Conservation (phyloP, 1,140 invertebrate genomes). For the Anastrepha obliqua region DNA sequence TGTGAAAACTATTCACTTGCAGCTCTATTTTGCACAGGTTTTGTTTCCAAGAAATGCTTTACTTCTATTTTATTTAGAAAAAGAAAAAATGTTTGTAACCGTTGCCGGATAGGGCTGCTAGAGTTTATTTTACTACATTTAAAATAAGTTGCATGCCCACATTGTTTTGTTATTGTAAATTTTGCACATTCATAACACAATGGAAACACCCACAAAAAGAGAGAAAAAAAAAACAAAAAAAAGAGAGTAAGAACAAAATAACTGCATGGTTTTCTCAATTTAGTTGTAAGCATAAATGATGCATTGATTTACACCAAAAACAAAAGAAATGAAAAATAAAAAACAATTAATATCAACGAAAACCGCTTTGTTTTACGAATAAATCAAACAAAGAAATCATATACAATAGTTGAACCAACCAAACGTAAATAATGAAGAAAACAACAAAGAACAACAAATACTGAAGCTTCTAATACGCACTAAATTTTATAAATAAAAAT, state of each 20-base stretch:
- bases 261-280: slow-evolving; percentile 2
- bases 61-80: no score
- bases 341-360: not conserved
- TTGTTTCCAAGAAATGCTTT: no score
- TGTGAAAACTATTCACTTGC: not conserved
- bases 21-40: no score
- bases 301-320: slow-evolving; percentile 1
- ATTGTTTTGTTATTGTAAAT: not conserved
- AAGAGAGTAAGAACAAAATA: not conserved
- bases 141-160: slow-evolving; percentile 12
- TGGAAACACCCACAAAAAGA: not conserved
- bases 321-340: not conserved
- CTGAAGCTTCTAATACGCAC: not conserved
- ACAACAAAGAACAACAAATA: not conserved
- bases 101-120: not conserved
- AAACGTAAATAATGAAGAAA: not conserved
- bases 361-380: not conserved
- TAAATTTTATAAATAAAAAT: slow-evolving; percentile 15
- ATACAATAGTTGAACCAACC: not conserved
- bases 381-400: not conserved
- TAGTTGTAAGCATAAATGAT: not conserved
- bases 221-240: not conserved
- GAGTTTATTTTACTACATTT: not conserved
- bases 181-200: not conserved
- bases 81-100: no score